Evolutionary conservation across 1,140 invertebrate species (phyloP), one percentile per base, ranked within the genome.

Genomic region (Penaeus vannamei): DNA sequence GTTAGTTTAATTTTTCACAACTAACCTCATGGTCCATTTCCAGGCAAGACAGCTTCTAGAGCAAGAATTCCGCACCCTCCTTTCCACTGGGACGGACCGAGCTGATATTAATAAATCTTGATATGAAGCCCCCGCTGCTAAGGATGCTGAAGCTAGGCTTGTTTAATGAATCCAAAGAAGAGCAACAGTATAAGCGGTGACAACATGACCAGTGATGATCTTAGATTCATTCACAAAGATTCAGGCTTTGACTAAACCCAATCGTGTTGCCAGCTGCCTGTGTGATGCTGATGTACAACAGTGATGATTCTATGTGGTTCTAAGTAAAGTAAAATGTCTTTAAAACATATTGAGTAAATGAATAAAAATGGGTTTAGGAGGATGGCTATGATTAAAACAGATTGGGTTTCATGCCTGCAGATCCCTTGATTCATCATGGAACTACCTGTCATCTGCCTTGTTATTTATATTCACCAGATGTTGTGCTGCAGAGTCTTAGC

Each of bases 41-140:
- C 80, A 89, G 87, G 87, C 87, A 62, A 76, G 87, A 61, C 87
- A 89, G 32, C 66, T 64, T 79, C 46, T 89, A 84, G 87, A 89
- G 0, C 69, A 89, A 42, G 87, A 89, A 64, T 89, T 89, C 69
- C 66, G 87, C 14, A 84, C 32, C 29, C 87, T 89, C 1, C 61
- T 89, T 26, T 14, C 87, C n/a, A 85, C 87, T 26, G 87, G 87
- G 32, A 89, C 87, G 26, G 87, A 89, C 62, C 82, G 87, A 3
- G 64, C 87, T 29, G 87, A 89, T 23, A 84, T 84, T 60, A 89
- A 85, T 46, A 89, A 89, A 80, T 89, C 87, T 69, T 89, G 87
- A 89, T 84, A 89, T 89, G 87, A 89, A 83, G 87, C 87, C 87
- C 87, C 87, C 53, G 19, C 87, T n/a, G 82, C 69, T 76, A 89